Base-by-base conservation (phyloP, 2,113 vertebrate species). In the Sander vitreus region DNA sequence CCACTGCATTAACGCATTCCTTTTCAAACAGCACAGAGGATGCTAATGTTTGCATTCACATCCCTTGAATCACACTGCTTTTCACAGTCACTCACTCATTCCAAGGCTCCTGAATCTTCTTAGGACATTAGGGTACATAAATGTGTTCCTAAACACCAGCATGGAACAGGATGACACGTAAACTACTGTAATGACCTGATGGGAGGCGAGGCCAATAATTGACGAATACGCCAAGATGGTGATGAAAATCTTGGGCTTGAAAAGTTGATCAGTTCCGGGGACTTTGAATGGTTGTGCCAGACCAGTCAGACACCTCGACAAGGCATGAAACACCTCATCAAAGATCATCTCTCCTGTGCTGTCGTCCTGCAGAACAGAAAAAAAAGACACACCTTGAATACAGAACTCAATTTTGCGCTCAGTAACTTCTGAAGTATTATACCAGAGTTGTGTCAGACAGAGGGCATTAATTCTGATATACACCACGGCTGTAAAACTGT, bases 181-280 rank as follows among this genome's bases (percentile, higher is more conserved):
- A 53, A 27, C 19, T 36, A 0, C 15, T 0, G 12, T 27, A 21
- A 4, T 64, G 2, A 99, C 98, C 98, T 99, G 98, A 78, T 99
- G 97, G 43, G 97, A 97, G 72, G 96, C 96, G 25, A 99, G 93
- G 59, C 97, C 98, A 53, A 99, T 97, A 85, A 99, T 97, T 45
- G 98, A 99, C 8, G 98, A 99, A 82, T 99, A 99, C 0, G 96
- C 98, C 91, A 99, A 96, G 87, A 99, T 97, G 70, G 98, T 99
- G 90, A 99, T 90, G 78, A 98, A 99, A 93, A 99, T 97, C 90
- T 98, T 97, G 1, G 98, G 98, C 85, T 96, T 97, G 89, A 98
- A 98, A 67, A 96, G 65, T 3, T 96, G 94, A 78, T 96, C 95
- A 3, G 97, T 98, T 79, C 98, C 98, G 14, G 98, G 98, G 76